phyloP scores from a whole-genome alignment of 2,113 vertebrate genomes.

The Anolis sagrei region DNA sequence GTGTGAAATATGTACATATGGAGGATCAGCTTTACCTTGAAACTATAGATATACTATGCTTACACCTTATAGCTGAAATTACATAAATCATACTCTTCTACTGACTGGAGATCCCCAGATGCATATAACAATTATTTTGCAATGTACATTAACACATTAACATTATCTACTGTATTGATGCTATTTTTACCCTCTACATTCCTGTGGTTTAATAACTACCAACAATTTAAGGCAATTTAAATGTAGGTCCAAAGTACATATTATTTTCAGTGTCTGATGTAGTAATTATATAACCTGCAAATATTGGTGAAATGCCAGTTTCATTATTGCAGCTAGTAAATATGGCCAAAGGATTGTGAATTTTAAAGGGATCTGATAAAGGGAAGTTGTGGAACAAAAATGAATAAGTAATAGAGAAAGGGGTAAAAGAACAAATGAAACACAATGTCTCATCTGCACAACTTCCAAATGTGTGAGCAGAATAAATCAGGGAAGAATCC shows the following conservation, averaged over 20 bases:
- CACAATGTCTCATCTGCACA: slow-evolving; percentile 30
- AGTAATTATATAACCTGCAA: slow-evolving; percentile 3
- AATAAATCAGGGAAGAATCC: slow-evolving; percentile 39
- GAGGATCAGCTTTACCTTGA: background rate
- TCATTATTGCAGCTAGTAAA: fast-evolving
- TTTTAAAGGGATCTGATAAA: slow-evolving; percentile 33
- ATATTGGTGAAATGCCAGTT: background rate
- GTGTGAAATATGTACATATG: too few relatives aligned
- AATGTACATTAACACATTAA: background rate
- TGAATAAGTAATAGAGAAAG: slow-evolving; percentile 46
- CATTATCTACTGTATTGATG: background rate
- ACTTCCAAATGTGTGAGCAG: slow-evolving; percentile 22
- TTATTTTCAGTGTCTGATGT: background rate
- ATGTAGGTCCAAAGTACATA: background rate
- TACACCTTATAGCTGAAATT: background rate
- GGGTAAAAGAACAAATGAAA: slow-evolving; percentile 56
- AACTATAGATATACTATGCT: background rate
- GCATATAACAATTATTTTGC: background rate
- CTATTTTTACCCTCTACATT: background rate
- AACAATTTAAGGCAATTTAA: slow-evolving; percentile 1
- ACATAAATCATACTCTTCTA: background rate
- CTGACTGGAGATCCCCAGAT: background rate
- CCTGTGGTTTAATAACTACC: background rate
- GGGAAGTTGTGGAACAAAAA: slow-evolving; percentile 21
- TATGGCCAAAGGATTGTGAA: slow-evolving; percentile 8